These are phyloP conservation scores for Aphidius colemani DNA, from an alignment of 2,888 invertebrate species.

Conservation along the genomic window DNA sequence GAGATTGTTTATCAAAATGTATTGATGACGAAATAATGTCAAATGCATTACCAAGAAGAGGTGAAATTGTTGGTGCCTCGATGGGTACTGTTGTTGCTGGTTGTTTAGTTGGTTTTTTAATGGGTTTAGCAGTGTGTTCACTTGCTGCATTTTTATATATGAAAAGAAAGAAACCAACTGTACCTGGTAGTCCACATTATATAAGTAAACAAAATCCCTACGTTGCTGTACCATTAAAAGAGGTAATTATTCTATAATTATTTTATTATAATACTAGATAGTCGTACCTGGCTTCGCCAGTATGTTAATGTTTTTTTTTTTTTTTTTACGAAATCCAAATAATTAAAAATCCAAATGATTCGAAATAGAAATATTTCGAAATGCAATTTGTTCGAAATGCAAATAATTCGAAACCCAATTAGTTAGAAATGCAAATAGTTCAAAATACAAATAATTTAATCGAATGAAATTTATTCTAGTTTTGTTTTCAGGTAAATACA, in stretches of 20 bases:
- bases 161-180: slow-evolving; percentile 63
- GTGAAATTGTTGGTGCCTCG: slow-evolving; percentile 58
- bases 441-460: no score
- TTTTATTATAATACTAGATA: slow-evolving; percentile 30
- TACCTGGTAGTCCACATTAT: slow-evolving; percentile 81
- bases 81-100: slow-evolving; percentile 62
- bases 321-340: no score
- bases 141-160: slow-evolving; percentile 61
- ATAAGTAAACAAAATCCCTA: slow-evolving; percentile 84
- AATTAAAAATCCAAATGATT: no score
- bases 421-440: no score
- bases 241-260: slow-evolving; percentile 55
- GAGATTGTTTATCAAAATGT: slow-evolving; percentile 64
- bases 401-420: no score
- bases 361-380: no score
- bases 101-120: slow-evolving; percentile 60
- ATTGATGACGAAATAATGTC: slow-evolving; percentile 48
- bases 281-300: no score
- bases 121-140: slow-evolving; percentile 58
- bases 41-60: slow-evolving; percentile 42
- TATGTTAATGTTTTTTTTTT: no score
- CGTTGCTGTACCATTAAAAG: slow-evolving; percentile 80
- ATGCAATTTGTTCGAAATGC: no score
- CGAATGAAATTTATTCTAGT: background rate
- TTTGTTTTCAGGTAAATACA: slow-evolving; percentile 47